These are phyloP conservation scores for Orthonevra nobilis DNA, from an alignment of 2,888 invertebrate species.

Conservation along the genomic window DNA sequence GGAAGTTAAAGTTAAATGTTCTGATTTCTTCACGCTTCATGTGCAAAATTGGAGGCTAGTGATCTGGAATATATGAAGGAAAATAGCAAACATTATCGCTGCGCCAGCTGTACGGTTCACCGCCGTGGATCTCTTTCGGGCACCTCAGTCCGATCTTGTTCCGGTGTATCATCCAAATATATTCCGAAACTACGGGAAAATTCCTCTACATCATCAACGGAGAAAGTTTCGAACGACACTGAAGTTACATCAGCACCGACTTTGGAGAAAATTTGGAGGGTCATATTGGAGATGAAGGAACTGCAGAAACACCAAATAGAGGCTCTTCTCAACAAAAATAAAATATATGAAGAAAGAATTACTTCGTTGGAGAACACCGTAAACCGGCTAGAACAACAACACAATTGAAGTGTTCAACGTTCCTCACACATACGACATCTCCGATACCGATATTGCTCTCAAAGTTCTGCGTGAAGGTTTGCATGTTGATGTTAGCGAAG, in stretches of 20 bases:
- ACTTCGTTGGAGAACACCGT: constrained; percentile 2
- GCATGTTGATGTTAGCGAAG: too few relatives aligned
- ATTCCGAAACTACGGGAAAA: neutral
- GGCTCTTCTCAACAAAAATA: constrained; percentile 7
- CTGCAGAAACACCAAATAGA: constrained; percentile 1
- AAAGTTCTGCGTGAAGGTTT: too few relatives aligned
- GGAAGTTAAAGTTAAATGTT: too few relatives aligned
- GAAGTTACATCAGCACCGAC: constrained; percentile 2
- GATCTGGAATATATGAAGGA: too few relatives aligned
- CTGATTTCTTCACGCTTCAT: too few relatives aligned
- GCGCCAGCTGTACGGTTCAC: too few relatives aligned
- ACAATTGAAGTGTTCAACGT: too few relatives aligned
- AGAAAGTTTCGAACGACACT: constrained; percentile 4
- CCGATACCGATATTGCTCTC: neutral
- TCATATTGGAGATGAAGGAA: constrained; percentile 5
- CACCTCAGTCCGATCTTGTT: constrained; percentile 1
- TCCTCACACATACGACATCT: constrained; percentile 1
- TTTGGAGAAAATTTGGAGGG: neutral
- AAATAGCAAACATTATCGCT: neutral
- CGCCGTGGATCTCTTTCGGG: too few relatives aligned
- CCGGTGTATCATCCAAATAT: neutral
- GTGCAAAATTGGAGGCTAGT: constrained; percentile 1
- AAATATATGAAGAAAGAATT: constrained; percentile 5
- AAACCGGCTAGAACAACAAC: too few relatives aligned
- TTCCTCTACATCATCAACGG: neutral